Conservation (phyloP, 2,113 vertebrate genomes). For the Spizaetus ornatus region DNA sequence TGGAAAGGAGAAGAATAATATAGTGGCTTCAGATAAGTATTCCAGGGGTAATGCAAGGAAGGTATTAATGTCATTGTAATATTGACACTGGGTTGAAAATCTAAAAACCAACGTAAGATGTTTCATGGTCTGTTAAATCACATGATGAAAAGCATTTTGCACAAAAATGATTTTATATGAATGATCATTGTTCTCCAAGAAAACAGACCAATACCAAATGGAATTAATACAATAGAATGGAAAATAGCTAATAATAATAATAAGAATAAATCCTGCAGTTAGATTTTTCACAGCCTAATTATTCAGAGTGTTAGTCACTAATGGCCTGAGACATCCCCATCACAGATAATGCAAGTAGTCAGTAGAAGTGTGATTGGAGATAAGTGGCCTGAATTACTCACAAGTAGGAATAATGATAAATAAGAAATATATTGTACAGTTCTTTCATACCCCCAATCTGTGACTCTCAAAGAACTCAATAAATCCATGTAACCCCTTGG, state of each 20-base stretch:
- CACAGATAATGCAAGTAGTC: neutral
- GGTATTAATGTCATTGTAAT: neutral
- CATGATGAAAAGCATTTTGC: constrained; percentile 40
- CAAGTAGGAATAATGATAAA: neutral
- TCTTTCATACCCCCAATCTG: neutral
- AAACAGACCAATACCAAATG: neutral
- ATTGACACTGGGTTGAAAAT: neutral
- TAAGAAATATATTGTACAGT: neutral
- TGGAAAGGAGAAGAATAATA: neutral
- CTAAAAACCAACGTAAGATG: neutral
- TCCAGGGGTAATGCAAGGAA: neutral
- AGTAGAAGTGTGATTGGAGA: neutral
- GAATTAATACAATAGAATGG: neutral
- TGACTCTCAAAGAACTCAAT: neutral
- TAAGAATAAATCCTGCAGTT: constrained; percentile 16
- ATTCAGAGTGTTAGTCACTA: constrained; percentile 42
- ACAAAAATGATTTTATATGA: neutral
- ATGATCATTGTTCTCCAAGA: neutral
- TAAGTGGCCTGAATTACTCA: neutral
- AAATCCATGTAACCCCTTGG: neutral
- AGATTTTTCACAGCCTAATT: constrained; percentile 35
- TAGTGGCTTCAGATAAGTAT: neutral
- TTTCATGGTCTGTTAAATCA: constrained; percentile 61
- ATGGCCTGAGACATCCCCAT: constrained; percentile 47
- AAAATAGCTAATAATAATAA: neutral